Percentiles rank a stretch among this genome's conserved stretches.
Conservation (phyloP, 2,888 invertebrate species). For the Phyto melanocephala region DNA sequence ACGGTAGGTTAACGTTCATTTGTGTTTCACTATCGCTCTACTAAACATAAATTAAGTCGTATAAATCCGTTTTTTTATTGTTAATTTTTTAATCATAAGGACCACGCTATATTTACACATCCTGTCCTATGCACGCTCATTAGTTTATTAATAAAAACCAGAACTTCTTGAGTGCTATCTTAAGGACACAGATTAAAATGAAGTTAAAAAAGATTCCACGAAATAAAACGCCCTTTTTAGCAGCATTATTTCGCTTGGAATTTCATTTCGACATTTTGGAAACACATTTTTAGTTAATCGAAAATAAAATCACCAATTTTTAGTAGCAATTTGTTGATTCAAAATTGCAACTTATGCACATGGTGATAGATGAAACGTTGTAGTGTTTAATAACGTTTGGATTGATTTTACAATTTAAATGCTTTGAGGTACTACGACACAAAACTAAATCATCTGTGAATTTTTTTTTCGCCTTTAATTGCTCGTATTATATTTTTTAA, state of each 20-base stretch:
- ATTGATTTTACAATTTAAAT: constrained; percentile 21
- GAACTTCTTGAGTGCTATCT: constrained; percentile 68
- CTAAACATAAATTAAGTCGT: neutral
- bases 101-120: neutral
- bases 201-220: constrained; percentile 50
- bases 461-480: constrained; percentile 18
- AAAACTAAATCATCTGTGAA: no score
- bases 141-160: constrained; percentile 42
- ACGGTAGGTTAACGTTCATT: no score
- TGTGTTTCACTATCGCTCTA: constrained; percentile 1
- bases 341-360: constrained; percentile 48
- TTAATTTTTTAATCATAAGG: neutral
- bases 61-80: neutral
- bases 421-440: constrained; percentile 56
- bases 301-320: constrained; percentile 36
- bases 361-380: constrained; percentile 55
- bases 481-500: constrained; percentile 18
- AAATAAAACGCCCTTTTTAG: neutral
- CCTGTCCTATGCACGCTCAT: constrained; percentile 63
- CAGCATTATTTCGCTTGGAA: constrained; percentile 24
- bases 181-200: constrained; percentile 66
- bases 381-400: constrained; percentile 59
- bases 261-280: constrained; percentile 47
- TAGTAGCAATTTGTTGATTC: constrained; percentile 42
- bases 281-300: neutral